Base-by-base conservation (phyloP, 2,888 invertebrate species). In the Diogma glabrata region DNA sequence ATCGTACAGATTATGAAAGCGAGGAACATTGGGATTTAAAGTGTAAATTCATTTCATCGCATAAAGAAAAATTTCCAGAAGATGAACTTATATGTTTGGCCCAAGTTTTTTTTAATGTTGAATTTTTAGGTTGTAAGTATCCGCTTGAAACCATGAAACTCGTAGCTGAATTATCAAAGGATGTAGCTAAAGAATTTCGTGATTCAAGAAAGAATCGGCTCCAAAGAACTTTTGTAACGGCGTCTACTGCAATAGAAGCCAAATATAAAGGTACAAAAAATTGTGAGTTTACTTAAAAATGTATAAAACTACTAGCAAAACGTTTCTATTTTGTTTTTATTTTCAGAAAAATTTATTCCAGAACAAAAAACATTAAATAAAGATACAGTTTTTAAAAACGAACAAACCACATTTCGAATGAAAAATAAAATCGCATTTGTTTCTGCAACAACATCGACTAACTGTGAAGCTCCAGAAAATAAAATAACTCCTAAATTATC, bases 11-110 rank as follows among this genome's bases (percentile, higher is more conserved):
- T 56, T 84, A 87, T 60, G 95, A 95, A 67, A 87, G 88, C 26
- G 87, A 88, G 33, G 87, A 91, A 55, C 94, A 95, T 61, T 95
- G 95, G 95, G 79, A 83, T 55, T 74, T 95, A 17, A 74, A 90
- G 9, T 78, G 78, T 49, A 77, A 77, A 54, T 95, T 96, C 66
- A 81, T 95, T 74, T 60, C 78, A 48, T 75, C 81, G 2, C 89
- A 94, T 64, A 81, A 84, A 59, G 78, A 83, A 9, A 81, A 78
- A 59, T 89, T 87, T 62, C 74, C 83, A 0, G 83, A 87, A 62
- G 81, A 84, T 1, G 80, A 88, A 60, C 70, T 96, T 3, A 76
- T 94, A 0, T 93, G 93, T 53, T 70, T 95, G 47, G 92, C 94
- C 0, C 89, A 88, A 70, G 80, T 90, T n/a, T 95, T 91, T 64